Evolutionary conservation across 2,888 invertebrate species (phyloP).

Genomic region (Lottia gigantea): DNA sequence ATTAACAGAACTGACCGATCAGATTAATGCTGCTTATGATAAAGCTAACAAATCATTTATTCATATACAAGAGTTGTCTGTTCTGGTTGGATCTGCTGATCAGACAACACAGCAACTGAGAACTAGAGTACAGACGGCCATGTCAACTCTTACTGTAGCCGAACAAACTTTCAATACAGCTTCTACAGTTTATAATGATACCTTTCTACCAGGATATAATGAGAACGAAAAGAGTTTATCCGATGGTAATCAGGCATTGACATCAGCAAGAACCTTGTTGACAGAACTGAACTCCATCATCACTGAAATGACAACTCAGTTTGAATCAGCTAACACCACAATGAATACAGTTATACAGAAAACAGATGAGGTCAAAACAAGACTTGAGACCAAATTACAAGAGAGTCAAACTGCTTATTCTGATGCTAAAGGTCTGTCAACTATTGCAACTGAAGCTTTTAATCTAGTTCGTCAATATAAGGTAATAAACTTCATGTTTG

Average conservation of each 20-base stretch:
- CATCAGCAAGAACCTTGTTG: neutral
- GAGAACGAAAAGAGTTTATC: conserved; percentile 13
- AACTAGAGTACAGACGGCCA: conserved; percentile 4
- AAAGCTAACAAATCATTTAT: conserved; percentile 13
- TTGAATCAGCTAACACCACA: neutral
- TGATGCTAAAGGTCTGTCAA: neutral
- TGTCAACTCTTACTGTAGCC: neutral
- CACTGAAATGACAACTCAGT: neutral
- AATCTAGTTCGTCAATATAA: neutral
- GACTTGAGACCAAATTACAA: neutral
- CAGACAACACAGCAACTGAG: conserved; percentile 3
- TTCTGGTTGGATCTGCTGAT: conserved; percentile 17
- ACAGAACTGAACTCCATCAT: conserved; percentile 1
- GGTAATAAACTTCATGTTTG: too few species aligned
- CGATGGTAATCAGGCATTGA: neutral
- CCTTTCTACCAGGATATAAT: conserved; percentile 8
- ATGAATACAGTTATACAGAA: neutral
- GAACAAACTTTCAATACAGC: conserved; percentile 5
- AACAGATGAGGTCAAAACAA: neutral
- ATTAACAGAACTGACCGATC: neutral
- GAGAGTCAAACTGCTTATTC: neutral
- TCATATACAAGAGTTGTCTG: conserved; percentile 12
- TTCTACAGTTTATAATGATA: conserved; percentile 8
- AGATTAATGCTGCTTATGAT: neutral
- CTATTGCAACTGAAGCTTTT: neutral